Percentiles rank a stretch among this genome's conserved stretches.
Evolutionary conservation across 2,797 vertebrate genomes (phyloP).

Genomic region (Ceryle rudis): DNA sequence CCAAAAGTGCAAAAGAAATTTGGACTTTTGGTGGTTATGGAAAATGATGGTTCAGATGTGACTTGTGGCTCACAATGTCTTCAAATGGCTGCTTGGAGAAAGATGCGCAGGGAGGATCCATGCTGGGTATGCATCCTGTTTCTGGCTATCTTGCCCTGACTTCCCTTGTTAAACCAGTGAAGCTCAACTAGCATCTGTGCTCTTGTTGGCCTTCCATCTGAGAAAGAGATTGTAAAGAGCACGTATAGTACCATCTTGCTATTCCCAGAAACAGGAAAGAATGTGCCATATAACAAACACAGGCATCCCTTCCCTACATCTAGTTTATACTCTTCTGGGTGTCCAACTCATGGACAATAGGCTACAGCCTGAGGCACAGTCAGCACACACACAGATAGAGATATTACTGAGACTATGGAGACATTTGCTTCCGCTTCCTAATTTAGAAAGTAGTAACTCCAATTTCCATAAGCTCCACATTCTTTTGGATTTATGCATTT

Average conservation of each 20-base stretch:
- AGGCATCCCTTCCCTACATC: neutral
- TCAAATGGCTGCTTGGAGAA: neutral
- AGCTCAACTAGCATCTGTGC: neutral
- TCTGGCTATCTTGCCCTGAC: neutral
- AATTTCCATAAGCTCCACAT: fast-evolving
- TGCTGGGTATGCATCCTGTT: neutral
- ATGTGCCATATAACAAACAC: neutral
- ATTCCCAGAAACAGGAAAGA: neutral
- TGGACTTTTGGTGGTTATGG: neutral
- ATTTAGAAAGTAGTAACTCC: neutral
- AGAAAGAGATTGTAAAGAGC: neutral
- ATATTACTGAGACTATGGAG: fast-evolving
- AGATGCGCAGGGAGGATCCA: neutral
- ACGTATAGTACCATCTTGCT: neutral
- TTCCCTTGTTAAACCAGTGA: neutral
- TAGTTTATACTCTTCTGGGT: neutral
- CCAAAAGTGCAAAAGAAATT: neutral
- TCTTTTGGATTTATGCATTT: neutral
- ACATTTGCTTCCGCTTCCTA: neutral
- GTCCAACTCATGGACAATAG: neutral
- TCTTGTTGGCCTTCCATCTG: neutral
- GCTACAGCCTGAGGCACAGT: neutral
- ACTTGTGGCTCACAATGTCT: neutral
- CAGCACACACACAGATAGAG: neutral
- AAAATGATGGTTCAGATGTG: neutral